These are phyloP conservation scores for Drosophila tsacasi DNA, from an alignment of 1,140 invertebrate species.

Conservation along the genomic window DNA sequence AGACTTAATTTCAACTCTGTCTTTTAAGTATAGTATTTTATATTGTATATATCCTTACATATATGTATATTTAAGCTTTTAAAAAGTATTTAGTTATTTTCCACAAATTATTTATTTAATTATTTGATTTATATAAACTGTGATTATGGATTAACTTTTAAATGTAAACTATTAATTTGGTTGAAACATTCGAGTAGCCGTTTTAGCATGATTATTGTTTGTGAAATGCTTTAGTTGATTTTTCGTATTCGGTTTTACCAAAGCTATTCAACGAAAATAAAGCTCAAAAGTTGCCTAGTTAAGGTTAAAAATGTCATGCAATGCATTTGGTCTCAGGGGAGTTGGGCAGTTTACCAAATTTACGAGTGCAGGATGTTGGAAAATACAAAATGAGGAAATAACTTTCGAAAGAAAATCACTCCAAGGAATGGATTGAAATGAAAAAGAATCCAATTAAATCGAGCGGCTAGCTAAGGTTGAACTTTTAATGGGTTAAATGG, in stretches of 20 bases:
- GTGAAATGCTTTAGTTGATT: conserved; percentile 33
- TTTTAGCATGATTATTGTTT: conserved; percentile 12
- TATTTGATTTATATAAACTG: background rate
- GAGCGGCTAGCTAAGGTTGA: conserved; percentile 48
- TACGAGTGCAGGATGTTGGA: conserved; percentile 49
- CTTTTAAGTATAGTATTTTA: background rate
- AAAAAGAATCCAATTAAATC: conserved; percentile 37
- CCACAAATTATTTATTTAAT: background rate
- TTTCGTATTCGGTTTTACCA: conserved; percentile 31
- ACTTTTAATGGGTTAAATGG: conserved; percentile 32
- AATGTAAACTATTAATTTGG: background rate
- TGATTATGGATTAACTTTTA: no score
- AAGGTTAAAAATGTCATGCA: conserved; percentile 45
- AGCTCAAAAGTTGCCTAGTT: conserved; percentile 34
- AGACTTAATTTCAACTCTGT: background rate
- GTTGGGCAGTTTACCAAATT: conserved; percentile 23
- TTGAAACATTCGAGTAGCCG: background rate
- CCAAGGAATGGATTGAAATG: conserved; percentile 19
- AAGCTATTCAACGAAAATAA: conserved; percentile 27
- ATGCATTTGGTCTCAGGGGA: conserved; percentile 28
- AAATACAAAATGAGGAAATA: conserved; percentile 42
- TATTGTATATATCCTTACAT: no score
- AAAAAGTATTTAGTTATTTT: background rate
- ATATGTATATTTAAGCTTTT: no score
- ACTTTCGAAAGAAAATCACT: conserved; percentile 23